phyloP scores from a whole-genome alignment of 2,113 vertebrate species.

The Castor canadensis region DNA sequence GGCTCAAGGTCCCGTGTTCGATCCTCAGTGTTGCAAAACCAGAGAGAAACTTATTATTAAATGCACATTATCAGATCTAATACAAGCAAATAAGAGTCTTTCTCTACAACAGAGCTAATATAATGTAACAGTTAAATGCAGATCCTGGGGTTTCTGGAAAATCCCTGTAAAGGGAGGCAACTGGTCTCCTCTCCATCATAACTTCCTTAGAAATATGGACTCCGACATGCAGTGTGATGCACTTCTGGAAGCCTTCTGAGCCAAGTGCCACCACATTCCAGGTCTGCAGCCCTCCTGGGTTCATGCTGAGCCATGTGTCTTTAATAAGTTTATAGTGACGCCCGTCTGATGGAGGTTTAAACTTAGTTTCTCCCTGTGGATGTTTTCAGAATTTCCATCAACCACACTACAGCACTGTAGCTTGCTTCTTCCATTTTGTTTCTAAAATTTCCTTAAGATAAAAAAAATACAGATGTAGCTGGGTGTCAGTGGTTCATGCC shows the following conservation, averaged over 20 bases:
- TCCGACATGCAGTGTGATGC: too few relatives aligned
- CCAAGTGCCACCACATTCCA: not conserved
- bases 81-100: not conserved
- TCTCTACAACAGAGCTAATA: not conserved
- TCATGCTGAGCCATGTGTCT: not conserved
- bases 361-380: not conserved
- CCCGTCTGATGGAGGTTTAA: not conserved
- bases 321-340: not conserved
- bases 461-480: too few relatives aligned
- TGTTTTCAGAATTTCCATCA: not conserved
- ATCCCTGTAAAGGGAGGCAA: not conserved
- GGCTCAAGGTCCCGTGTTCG: too few relatives aligned
- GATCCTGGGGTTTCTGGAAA: not conserved
- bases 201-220: too few relatives aligned
- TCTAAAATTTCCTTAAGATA: too few relatives aligned
- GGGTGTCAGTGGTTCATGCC: too few relatives aligned
- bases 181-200: too few relatives aligned
- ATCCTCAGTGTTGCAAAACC: too few relatives aligned
- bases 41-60: not conserved
- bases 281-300: not conserved
- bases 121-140: not conserved
- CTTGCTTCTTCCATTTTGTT: too few relatives aligned
- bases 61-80: too few relatives aligned
- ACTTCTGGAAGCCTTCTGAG: too few relatives aligned
- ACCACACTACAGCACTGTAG: not conserved